phyloP scores from a whole-genome alignment of 2,888 invertebrate species.

The Trichogramma dendrolimi region DNA sequence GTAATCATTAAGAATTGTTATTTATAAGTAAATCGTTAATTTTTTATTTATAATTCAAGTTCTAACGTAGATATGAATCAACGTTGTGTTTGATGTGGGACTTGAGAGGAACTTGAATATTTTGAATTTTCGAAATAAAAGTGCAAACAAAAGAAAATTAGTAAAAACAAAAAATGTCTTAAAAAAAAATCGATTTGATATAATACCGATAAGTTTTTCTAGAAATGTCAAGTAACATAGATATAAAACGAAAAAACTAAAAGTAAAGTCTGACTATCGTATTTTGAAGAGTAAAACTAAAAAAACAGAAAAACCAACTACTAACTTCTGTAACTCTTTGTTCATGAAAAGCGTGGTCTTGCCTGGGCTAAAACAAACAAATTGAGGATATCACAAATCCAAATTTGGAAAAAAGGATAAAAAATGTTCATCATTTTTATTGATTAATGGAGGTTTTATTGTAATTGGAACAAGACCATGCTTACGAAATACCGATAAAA shows the following conservation, averaged over 20 bases:
- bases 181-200: too few relatives aligned
- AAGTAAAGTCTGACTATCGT: slow-evolving; percentile 10
- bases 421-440: slow-evolving; percentile 26
- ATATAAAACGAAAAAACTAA: slow-evolving; percentile 12
- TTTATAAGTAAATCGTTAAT: too few relatives aligned
- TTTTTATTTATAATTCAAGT: too few relatives aligned
- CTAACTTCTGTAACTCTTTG: slow-evolving; percentile 79
- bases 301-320: slow-evolving; percentile 49
- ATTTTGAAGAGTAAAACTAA: slow-evolving; percentile 16
- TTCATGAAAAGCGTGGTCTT: slow-evolving; percentile 81
- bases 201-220: too few relatives aligned
- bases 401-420: slow-evolving; percentile 23
- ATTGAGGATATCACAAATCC: slow-evolving; percentile 45
- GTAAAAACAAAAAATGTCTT: background rate
- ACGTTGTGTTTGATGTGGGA: background rate
- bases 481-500: too few relatives aligned
- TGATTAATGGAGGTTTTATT: slow-evolving; percentile 5
- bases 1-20: slow-evolving; percentile 37
- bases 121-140: background rate
- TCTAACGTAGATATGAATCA: too few relatives aligned
- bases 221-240: background rate
- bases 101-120: background rate
- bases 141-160: background rate
- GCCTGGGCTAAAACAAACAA: slow-evolving; percentile 67
- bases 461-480: too few relatives aligned